Evolutionary conservation across 2,888 invertebrate species (phyloP), one percentile per base, ranked within the genome.

Genomic region (Ditula angustiorana): DNA sequence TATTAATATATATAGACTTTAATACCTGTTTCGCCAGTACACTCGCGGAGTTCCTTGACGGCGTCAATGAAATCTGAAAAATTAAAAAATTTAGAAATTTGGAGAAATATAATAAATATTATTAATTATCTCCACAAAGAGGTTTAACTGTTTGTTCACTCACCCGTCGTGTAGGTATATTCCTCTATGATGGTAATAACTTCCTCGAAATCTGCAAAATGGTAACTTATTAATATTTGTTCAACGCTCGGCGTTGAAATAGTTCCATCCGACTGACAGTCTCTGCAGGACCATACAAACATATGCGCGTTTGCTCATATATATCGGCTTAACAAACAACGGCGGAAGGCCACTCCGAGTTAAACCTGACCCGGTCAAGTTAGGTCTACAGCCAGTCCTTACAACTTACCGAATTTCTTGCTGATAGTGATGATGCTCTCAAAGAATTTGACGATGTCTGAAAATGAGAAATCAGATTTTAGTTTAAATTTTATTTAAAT

Each of bases 371-470:
- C n/a, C n/a, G n/a, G n/a, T n/a, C n/a, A n/a, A n/a, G n/a, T n/a
- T n/a, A n/a, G n/a, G n/a, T n/a, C n/a, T n/a, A n/a, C n/a, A n/a
- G n/a, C n/a, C n/a, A n/a, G n/a, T n/a, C n/a, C n/a, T n/a, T n/a
- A n/a, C 11, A 5, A 41, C 41, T 85, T 70, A 87, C 87, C 74
- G 66, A 76, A 81, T 1, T 73, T 69, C 66, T 81, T 79, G 59
- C 84, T 85, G 5, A 85, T 71, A 0, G 84, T 81, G 1, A 82
- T 79, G 10, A 86, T 65, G 0, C 67, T 62, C 5, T 86, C 82
- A 26, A 86, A 81, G 70, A 87, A 85, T 10, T 69, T 77, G n/a
- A 83, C 74, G 2, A 79, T 69, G 71, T 85, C 87, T 87, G 83
- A 3, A 69, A 75, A 35, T 19, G n/a, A 28, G 13, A 5, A 57